Evolutionary conservation across 2,797 vertebrate species (phyloP).

Genomic region (Takifugu rubripes): DNA sequence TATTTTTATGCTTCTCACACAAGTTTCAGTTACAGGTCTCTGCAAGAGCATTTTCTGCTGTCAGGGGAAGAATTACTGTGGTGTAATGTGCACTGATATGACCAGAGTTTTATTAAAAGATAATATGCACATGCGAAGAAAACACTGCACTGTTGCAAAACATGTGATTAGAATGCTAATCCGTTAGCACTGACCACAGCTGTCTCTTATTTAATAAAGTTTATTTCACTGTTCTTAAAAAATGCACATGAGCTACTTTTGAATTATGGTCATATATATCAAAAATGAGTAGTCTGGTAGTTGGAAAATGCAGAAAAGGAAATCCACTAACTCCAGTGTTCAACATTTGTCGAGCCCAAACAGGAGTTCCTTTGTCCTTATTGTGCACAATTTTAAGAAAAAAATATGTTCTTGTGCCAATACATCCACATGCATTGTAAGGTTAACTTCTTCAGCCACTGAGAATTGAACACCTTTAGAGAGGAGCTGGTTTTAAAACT

Average conservation of each 20-base stretch:
- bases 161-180: too few relatives aligned
- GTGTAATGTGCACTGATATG: too few relatives aligned
- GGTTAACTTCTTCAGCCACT: constrained; percentile 44
- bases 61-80: constrained; percentile 1
- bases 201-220: too few relatives aligned
- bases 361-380: constrained; percentile 26
- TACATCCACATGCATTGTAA: constrained; percentile 53
- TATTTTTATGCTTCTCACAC: constrained; percentile 32
- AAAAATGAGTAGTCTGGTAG: too few relatives aligned
- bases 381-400: constrained; percentile 37
- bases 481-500: constrained; percentile 20
- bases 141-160: too few relatives aligned
- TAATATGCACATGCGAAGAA: too few relatives aligned
- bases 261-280: too few relatives aligned
- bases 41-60: constrained; percentile 3
- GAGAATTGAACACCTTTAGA: constrained; percentile 29
- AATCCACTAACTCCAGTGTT: neutral
- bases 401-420: constrained; percentile 68
- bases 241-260: too few relatives aligned
- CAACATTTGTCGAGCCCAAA: too few relatives aligned
- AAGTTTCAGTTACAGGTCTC: constrained; percentile 15
- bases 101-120: too few relatives aligned
- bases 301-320: neutral
- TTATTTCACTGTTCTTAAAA: too few relatives aligned
- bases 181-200: too few relatives aligned